Conservation (phyloP, 2,888 invertebrate species). For the Monoplex corrugatus region DNA sequence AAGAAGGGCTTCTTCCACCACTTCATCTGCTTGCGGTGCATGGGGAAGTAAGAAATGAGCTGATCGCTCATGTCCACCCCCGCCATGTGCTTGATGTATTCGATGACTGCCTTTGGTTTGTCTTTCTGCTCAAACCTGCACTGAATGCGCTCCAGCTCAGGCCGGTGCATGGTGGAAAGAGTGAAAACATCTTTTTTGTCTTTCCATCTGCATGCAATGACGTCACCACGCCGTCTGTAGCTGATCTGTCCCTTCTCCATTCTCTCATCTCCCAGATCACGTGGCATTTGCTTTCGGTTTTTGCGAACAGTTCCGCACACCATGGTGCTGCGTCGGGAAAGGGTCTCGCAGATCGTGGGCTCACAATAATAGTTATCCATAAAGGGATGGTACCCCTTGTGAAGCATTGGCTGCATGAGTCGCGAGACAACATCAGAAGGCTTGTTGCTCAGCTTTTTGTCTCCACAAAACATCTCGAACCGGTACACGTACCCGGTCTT, state of each 20-base stretch:
- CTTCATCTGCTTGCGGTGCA: conserved; percentile 47
- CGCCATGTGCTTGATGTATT: conserved; percentile 48
- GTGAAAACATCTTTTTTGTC: conserved; percentile 47
- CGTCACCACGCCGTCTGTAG: neutral
- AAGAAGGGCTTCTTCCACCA: conserved; percentile 52
- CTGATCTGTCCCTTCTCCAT: neutral
- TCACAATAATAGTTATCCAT: conserved; percentile 51
- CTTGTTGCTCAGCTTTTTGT: conserved; percentile 11
- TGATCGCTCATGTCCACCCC: conserved; percentile 49
- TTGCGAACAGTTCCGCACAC: conserved; percentile 43
- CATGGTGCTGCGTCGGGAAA: conserved; percentile 18
- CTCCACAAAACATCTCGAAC: neutral
- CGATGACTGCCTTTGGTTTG: conserved; percentile 42
- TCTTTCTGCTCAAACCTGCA: conserved; percentile 25
- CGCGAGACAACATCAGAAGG: neutral
- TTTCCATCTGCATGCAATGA: conserved; percentile 24
- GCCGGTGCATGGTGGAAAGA: neutral
- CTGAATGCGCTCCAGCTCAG: neutral
- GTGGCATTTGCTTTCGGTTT: conserved; percentile 39
- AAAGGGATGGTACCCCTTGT: conserved; percentile 17
- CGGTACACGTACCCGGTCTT: neutral
- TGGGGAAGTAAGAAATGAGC: conserved; percentile 39
- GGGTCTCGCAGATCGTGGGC: conserved; percentile 8
- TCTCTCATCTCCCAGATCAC: neutral
- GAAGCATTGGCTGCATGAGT: neutral